Evolutionary conservation across 1,140 invertebrate species (phyloP).

Genomic region (Lysiphlebus fabarum): DNA sequence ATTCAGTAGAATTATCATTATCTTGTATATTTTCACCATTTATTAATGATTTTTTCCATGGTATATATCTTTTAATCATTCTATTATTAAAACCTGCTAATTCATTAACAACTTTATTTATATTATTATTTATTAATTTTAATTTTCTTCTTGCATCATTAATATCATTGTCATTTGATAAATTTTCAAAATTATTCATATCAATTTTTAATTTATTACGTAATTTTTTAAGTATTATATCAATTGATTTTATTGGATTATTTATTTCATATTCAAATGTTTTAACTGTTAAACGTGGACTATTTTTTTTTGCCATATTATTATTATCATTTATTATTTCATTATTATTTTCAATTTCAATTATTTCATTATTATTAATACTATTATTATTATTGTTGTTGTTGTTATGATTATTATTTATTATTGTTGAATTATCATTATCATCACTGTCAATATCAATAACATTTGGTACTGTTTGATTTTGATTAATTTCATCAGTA

Average conservation of each 20-base stretch:
- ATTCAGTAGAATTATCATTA: neutral
- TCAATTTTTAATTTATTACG: conserved; percentile 2
- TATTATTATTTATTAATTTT: conserved; percentile 18
- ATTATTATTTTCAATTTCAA: neutral
- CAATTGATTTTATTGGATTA: conserved; percentile 15
- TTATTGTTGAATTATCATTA: conserved; percentile 12
- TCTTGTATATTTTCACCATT: conserved; percentile 1
- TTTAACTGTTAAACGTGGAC: neutral
- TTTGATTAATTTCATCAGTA: too few species aligned
- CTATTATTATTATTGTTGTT: conserved; percentile 7
- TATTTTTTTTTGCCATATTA: neutral
- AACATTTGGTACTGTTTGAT: conserved; percentile 31
- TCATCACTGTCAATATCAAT: conserved; percentile 49
- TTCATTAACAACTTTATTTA: conserved; percentile 14
- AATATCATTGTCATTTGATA: neutral
- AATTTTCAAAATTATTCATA: neutral
- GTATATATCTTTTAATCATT: conserved; percentile 14
- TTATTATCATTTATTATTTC: neutral
- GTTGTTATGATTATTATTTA: conserved; percentile 1
- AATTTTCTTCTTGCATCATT: conserved; percentile 11
- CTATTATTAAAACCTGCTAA: conserved; percentile 16
- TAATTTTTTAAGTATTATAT: conserved; percentile 11
- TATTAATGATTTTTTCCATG: conserved; percentile 11
- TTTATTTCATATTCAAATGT: conserved; percentile 11
- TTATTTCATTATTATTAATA: conserved; percentile 5